Evolutionary conservation across 1,140 invertebrate genomes (phyloP).

Genomic region (Cheumatopsyche charites): DNA sequence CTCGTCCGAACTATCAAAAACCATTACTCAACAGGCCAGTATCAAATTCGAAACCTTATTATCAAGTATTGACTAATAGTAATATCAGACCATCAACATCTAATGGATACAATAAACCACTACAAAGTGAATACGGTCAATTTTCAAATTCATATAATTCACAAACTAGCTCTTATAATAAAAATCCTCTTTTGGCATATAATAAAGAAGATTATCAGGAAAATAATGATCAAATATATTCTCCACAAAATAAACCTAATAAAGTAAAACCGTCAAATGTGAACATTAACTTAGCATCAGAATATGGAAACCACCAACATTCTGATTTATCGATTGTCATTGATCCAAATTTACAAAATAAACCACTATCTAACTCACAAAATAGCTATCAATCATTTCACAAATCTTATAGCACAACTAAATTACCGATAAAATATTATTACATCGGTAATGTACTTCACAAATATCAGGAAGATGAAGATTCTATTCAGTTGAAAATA

Average conservation of each 20-base stretch:
- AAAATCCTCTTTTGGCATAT: conserved; percentile 16
- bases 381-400: conserved; percentile 22
- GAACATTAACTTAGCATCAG: conserved; percentile 41
- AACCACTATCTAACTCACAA: conserved; percentile 23
- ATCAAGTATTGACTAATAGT: conserved; percentile 7
- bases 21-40: conserved; percentile 41
- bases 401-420: conserved; percentile 35
- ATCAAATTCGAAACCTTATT: conserved; percentile 33
- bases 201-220: conserved; percentile 13
- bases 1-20: conserved; percentile 43
- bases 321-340: conserved; percentile 44
- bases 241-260: background rate
- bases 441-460: conserved; percentile 63
- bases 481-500: conserved; percentile 51
- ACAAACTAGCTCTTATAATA: conserved; percentile 12
- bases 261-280: conserved; percentile 34
- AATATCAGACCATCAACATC: conserved; percentile 24
- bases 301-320: conserved; percentile 41
- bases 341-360: conserved; percentile 41
- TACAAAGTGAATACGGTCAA: conserved; percentile 46
- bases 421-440: conserved; percentile 57
- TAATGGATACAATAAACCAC: conserved; percentile 35
- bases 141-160: conserved; percentile 36
- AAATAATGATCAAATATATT: conserved; percentile 13
- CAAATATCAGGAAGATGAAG: conserved; percentile 56